These are phyloP conservation scores for Pararge aegeria DNA, from an alignment of 1,140 invertebrate species.

Conservation along the genomic window DNA sequence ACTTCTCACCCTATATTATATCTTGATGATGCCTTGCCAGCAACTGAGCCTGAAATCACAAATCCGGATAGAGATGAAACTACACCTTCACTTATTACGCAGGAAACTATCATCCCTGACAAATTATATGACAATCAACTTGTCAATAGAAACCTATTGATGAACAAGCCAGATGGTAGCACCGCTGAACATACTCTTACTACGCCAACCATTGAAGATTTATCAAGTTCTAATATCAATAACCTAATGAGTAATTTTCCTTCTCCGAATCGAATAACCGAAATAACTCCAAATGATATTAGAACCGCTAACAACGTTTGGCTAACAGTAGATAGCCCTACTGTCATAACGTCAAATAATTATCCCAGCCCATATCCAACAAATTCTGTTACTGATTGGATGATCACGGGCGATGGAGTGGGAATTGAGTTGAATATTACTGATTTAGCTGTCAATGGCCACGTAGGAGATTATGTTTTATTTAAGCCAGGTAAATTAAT, in stretches of 20 bases:
- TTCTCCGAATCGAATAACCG: constrained; percentile 13
- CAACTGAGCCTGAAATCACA: constrained; percentile 24
- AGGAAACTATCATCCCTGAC: background rate
- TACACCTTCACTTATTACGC: background rate
- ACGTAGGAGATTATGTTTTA: constrained; percentile 50
- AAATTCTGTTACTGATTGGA: constrained; percentile 52
- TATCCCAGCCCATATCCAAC: constrained; percentile 53
- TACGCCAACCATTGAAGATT: constrained; percentile 22
- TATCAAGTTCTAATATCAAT: constrained; percentile 34
- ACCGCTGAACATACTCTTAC: constrained; percentile 10
- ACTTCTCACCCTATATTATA: constrained; percentile 34
- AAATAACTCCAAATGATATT: constrained; percentile 6
- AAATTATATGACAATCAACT: background rate
- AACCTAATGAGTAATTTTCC: constrained; percentile 35
- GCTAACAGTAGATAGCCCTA: constrained; percentile 37
- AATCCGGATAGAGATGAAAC: constrained; percentile 7
- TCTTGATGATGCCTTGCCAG: constrained; percentile 41
- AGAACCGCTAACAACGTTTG: constrained; percentile 10
- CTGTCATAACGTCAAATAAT: constrained; percentile 48
- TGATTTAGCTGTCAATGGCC: constrained; percentile 51
- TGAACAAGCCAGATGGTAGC: background rate
- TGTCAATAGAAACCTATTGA: background rate
- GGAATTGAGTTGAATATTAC: constrained; percentile 69
- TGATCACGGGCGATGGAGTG: constrained; percentile 52
- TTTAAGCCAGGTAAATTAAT: constrained; percentile 65